A percentile compares a stretch with the other conserved stretches of the same genome.
Conservation (phyloP, 2,888 invertebrate genomes). For the Chouioia cunea region DNA sequence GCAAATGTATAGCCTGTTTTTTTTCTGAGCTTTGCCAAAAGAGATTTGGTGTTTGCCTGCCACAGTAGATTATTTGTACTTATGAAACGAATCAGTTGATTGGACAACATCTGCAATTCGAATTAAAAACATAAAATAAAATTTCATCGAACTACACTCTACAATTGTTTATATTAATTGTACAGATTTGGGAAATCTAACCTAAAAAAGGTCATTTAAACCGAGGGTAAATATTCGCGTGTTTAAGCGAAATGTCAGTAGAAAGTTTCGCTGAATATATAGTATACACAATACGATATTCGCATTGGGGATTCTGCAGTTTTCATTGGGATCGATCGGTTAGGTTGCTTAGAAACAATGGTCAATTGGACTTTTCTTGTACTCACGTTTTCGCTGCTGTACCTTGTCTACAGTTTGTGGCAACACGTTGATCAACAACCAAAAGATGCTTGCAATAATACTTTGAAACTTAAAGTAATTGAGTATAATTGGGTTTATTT, state of each 20-base stretch:
- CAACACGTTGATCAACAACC: too few species aligned
- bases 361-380: slow-evolving; percentile 54
- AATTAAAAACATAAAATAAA: slow-evolving; percentile 6
- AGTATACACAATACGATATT: too few species aligned
- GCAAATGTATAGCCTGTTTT: slow-evolving; percentile 96
- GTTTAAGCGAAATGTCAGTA: slow-evolving; percentile 11
- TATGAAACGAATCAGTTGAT: slow-evolving; percentile 72
- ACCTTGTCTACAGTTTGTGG: too few species aligned
- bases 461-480: too few species aligned
- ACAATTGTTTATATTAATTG: too few species aligned
- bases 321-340: slow-evolving; percentile 55
- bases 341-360: slow-evolving; percentile 64
- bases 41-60: slow-evolving; percentile 77
- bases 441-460: too few species aligned
- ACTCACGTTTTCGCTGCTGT: slow-evolving; percentile 68
- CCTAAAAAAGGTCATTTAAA: slow-evolving; percentile 33
- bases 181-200: slow-evolving; percentile 33
- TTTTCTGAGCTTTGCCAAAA: slow-evolving; percentile 87
- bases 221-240: neutral
- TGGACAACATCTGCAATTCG: slow-evolving; percentile 73
- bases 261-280: neutral
- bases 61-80: slow-evolving; percentile 72
- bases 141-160: too few species aligned
- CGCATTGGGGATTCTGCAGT: slow-evolving; percentile 21
- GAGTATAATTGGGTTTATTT: too few species aligned